Conservation (phyloP, 92 coral and sea anemone species). For the Blastomussa wellsi region DNA sequence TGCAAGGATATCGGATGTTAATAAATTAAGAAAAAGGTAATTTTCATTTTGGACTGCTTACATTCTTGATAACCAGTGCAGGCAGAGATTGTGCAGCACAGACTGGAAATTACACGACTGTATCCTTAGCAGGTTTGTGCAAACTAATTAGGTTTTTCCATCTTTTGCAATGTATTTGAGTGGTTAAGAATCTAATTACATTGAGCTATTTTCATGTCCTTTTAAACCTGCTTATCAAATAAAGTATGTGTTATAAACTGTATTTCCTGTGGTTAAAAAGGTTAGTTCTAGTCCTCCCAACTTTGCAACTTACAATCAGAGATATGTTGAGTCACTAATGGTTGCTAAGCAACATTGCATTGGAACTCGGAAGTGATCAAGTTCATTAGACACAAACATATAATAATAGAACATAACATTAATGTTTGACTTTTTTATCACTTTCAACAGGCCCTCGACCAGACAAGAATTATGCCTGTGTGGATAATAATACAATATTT, state of each 20-base stretch:
- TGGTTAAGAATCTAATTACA: not conserved
- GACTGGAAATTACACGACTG: no score
- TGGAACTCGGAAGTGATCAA: no score
- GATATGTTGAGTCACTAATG: not conserved
- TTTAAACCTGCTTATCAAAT: no score
- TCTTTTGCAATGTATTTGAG: not conserved
- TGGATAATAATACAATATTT: conserved; percentile 84
- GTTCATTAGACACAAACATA: not conserved
- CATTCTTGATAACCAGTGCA: no score
- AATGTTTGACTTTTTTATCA: not conserved
- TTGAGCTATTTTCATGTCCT: not conserved
- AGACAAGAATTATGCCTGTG: conserved; percentile 87
- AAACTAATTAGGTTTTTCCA: not conserved
- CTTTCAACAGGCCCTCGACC: conserved; percentile 78
- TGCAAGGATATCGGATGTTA: no score
- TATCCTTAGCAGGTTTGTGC: not conserved
- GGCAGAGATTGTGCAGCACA: no score
- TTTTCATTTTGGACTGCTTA: no score
- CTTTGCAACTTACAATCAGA: not conserved
- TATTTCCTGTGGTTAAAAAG: no score
- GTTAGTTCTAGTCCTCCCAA: not conserved
- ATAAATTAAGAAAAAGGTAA: no score
- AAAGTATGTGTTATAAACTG: no score
- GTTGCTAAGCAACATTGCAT: not conserved
- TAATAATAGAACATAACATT: not conserved